phyloP scores from a whole-genome alignment of 2,797 vertebrate genomes.

The Coluber constrictor region DNA sequence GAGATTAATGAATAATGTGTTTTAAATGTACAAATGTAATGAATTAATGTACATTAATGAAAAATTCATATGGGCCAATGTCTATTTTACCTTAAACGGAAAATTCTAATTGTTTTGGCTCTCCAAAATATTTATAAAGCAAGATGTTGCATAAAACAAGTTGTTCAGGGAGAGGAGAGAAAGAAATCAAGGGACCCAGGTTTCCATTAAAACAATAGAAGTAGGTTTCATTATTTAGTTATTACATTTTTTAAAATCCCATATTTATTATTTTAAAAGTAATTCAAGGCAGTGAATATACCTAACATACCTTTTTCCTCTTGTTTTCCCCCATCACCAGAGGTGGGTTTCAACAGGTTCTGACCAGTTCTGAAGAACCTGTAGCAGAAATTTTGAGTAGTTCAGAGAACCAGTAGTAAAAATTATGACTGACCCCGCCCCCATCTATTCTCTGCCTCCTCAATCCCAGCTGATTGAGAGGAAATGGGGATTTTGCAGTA shows the following conservation, averaged over 20 bases:
- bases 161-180: neutral
- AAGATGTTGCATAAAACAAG: neutral
- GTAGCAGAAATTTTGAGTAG: too few relatives aligned
- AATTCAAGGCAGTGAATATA: neutral
- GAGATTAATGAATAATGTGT: neutral
- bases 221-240: neutral
- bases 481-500: too few relatives aligned
- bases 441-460: too few relatives aligned
- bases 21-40: neutral
- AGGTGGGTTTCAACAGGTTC: too few relatives aligned
- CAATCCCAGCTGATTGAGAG: too few relatives aligned
- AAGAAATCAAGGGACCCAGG: neutral
- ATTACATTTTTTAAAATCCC: neutral
- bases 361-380: too few relatives aligned
- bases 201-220: neutral
- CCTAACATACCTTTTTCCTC: neutral
- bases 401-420: too few relatives aligned
- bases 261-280: neutral
- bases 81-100: neutral
- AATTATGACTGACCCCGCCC: too few relatives aligned
- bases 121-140: neutral
- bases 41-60: neutral
- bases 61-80: neutral
- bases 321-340: neutral
- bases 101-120: neutral